Base-by-base conservation (phyloP, 2,888 invertebrate genomes). In the Idaea aversata region DNA sequence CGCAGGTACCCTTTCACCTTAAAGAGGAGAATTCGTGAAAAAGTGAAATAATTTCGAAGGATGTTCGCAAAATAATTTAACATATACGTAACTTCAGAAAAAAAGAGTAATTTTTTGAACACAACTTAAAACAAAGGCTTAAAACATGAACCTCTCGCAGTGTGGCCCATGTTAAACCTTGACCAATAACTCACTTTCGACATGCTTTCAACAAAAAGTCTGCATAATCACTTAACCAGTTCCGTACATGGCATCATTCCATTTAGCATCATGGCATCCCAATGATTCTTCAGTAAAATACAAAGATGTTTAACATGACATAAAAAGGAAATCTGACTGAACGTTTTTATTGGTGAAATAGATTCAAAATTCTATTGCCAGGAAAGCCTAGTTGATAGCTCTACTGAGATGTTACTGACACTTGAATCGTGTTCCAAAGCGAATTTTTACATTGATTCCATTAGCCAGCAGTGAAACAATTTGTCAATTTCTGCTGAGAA, bases 191-290 rank as follows among this genome's bases (percentile, higher is more conserved):
- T 82, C 81, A 83, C 80, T 75, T 77, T 72, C 67, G 63, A 75
- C 78, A 82, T 80, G 82, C 80, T 75, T 77, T 72, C 67, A 62
- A 75, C 78, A 82, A 84, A 86, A 83, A 79, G 73, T 80, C 75
- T 75, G 74, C 72, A 79, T 86, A 88, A 88, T 87, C 87, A 79
- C 82, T 77, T 73, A 74, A 76, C 72, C 72, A 67, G 64, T 59
- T 70, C 87, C 47, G 10, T 47, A 47, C 47, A 80, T 67, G 86
- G 84, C 75, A 85, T 70, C 78, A 80, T 34, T 67, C 69, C 66
- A 69, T 63, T 72, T 74, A 75, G 67, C 79, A 72, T 86, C 86
- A 86, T 80, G 86, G 86, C 72, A 86, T 88, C 79, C 77, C 77
- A 80, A 82, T 87, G 84, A 88, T 85, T 82, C 82, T 80, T 78